These are phyloP conservation scores for Coregonus ussuriensis DNA, from an alignment of 2,797 vertebrate species.

Conservation along the genomic window DNA sequence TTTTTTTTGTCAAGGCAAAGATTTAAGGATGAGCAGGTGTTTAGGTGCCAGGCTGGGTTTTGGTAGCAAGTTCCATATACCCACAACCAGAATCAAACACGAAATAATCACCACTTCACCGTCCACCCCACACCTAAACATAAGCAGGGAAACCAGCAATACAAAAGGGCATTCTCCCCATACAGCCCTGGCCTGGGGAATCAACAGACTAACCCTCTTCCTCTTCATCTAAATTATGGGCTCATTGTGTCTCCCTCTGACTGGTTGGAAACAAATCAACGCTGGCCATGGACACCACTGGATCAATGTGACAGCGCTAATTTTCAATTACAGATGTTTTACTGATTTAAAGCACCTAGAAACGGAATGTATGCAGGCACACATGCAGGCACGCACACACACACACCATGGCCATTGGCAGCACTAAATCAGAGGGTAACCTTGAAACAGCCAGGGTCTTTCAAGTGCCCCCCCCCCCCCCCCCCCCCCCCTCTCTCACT, in stretches of 20 bases:
- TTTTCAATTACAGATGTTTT: constrained; percentile 48
- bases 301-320: constrained; percentile 56
- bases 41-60: not conserved
- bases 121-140: not conserved
- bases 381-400: constrained; percentile 9
- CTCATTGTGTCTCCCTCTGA: constrained; percentile 44
- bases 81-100: not conserved
- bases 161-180: not conserved
- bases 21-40: not conserved
- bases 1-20: not conserved
- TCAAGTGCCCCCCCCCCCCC: constrained; percentile 39
- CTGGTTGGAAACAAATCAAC: constrained; percentile 51
- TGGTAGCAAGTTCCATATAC: not conserved
- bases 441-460: constrained; percentile 43
- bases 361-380: not conserved
- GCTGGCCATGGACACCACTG: constrained; percentile 40
- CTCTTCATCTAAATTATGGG: constrained; percentile 51
- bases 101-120: not conserved
- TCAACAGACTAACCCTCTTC: constrained; percentile 28
- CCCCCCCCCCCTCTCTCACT: constrained; percentile 36
- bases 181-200: constrained; percentile 1
- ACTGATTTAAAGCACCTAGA: constrained; percentile 33
- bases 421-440: constrained; percentile 49
- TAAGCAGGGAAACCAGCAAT: not conserved
- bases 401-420: constrained; percentile 21